phyloP scores from a whole-genome alignment of 2,888 invertebrate genomes.

The Cryptops parisi region DNA sequence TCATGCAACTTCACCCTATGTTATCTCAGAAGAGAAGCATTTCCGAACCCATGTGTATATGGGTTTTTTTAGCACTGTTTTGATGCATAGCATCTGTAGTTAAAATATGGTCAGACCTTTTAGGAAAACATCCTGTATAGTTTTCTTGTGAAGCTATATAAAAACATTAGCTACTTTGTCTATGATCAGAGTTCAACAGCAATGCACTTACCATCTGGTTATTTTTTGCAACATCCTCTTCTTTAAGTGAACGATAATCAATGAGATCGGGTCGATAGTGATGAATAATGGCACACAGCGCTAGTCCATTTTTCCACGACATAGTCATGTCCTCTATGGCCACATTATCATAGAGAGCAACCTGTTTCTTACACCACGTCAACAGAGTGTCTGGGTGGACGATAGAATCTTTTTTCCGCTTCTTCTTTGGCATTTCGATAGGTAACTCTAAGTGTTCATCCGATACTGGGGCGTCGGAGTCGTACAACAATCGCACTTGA shows the following conservation, averaged over 20 bases:
- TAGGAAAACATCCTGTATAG: too few species aligned
- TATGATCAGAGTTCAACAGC: too few species aligned
- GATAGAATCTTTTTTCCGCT: conserved; percentile 48
- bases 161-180: too few species aligned
- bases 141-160: too few species aligned
- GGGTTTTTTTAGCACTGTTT: too few species aligned
- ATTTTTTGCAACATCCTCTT: conserved; percentile 48
- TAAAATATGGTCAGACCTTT: too few species aligned
- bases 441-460: conserved; percentile 26
- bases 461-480: conserved; percentile 43
- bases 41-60: too few species aligned
- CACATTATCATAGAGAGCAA: conserved; percentile 44
- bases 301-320: conserved; percentile 51
- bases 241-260: conserved; percentile 50
- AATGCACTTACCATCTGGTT: conserved; percentile 53
- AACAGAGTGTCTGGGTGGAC: conserved; percentile 59
- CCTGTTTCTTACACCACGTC: conserved; percentile 60
- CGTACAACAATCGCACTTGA: conserved; percentile 49
- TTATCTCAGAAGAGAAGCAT: too few species aligned
- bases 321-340: conserved; percentile 49
- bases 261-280: conserved; percentile 83
- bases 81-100: too few species aligned
- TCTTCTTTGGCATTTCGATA: conserved; percentile 47
- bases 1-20: too few species aligned
- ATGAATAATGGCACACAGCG: conserved; percentile 57